Conservation (phyloP, 2,888 invertebrate species). For the Eulithis prunata region DNA sequence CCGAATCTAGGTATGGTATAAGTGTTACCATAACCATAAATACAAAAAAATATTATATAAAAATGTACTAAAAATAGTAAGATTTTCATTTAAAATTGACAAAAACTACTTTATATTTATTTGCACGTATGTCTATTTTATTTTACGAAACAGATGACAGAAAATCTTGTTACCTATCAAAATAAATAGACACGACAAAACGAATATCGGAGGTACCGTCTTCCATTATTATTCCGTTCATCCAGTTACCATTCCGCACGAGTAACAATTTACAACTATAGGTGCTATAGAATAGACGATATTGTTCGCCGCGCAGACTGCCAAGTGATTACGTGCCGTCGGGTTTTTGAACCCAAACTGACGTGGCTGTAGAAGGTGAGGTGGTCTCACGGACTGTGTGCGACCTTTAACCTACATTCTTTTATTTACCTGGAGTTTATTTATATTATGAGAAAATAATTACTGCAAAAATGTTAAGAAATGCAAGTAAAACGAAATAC, state of each 20-base stretch:
- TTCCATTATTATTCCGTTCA: constrained; percentile 8
- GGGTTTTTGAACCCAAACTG: constrained; percentile 25
- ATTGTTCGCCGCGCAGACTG: constrained; percentile 19
- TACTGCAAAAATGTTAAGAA: constrained; percentile 2
- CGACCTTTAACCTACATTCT: constrained; percentile 23
- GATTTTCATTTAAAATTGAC: too few relatives aligned
- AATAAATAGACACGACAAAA: background rate
- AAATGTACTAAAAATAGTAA: too few relatives aligned
- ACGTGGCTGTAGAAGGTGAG: constrained; percentile 27
- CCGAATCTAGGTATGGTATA: too few relatives aligned
- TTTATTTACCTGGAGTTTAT: constrained; percentile 7
- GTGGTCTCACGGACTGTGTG: constrained; percentile 16
- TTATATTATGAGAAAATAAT: constrained; percentile 13
- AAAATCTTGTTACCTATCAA: too few relatives aligned
- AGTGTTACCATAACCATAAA: too few relatives aligned
- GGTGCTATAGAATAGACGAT: constrained; percentile 19
- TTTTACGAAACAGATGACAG: too few relatives aligned
- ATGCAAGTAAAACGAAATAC: constrained; percentile 20
- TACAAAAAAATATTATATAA: too few relatives aligned
- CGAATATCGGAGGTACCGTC: background rate
- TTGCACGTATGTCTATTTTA: too few relatives aligned
- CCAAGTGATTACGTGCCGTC: constrained; percentile 21
- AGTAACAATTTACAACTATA: constrained; percentile 21
- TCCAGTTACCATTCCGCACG: constrained; percentile 16
- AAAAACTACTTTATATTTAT: too few relatives aligned